Evolutionary conservation across 2,113 vertebrate species (phyloP), one percentile per base, ranked within the genome.

Genomic region (Gallinago undulata): DNA sequence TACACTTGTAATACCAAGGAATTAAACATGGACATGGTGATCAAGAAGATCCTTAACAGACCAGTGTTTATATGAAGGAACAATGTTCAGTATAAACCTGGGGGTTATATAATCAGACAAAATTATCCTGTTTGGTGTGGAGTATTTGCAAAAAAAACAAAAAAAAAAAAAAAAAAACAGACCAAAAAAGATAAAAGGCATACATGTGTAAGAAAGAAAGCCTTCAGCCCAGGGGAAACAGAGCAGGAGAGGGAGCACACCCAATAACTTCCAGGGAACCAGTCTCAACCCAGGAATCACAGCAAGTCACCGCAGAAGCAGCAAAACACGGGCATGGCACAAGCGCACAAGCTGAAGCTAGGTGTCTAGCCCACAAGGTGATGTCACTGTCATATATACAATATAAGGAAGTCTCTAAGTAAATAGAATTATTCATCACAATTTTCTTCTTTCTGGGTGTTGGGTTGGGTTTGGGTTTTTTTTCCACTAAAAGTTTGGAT

Each of bases 141-240:
- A 93, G 28, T n/a, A 74, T 74, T 84, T 70, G 50, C 76, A 93
- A 57, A 59, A 74, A 81, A 87, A 86, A 64, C 9, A 39, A 39
- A 39, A 39, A 39, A 11, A 39, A 39, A 39, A 39, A 39, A 39
- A 39, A 39, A 39, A 39, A 39, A 39, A 17, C 9, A 80, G 28
- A 55, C 30, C 47, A 93, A 39, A 25, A n/a, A 93, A 94, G 83
- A 89, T 68, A 84, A 93, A 92, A 95, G 76, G 51, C 64, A 41
- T 66, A 30, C 18, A 63, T 81, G 67, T 94, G 35, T 75, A 67
- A 90, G 64, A 68, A 92, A 77, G 80, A 93, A 88, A 94, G 72
- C 25, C 31, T 70, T 35, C 64, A 81, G 19, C 47, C 76, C 7
- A 9, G 59, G n/a, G 19, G 16, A 73, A 62, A 90, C 45, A 33